A percentile compares a stretch with the other conserved stretches of the same genome.
Conservation (phyloP, 2,888 invertebrate genomes). For the Trachelus stipa region DNA sequence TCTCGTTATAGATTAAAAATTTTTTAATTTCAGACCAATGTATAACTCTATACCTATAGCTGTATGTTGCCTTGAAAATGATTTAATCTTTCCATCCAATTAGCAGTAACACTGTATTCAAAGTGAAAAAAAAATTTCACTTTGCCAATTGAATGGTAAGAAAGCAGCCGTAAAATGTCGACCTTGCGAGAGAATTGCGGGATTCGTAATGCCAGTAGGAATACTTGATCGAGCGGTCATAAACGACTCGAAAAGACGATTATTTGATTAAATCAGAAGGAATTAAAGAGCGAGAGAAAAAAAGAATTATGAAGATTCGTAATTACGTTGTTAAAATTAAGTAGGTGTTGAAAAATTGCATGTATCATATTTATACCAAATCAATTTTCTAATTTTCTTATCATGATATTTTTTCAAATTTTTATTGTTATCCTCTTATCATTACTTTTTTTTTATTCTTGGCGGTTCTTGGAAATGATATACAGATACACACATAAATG, state of each 20-base stretch:
- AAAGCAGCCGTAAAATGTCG: not conserved
- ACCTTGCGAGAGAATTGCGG: not conserved
- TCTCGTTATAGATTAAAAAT: no score
- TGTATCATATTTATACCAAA: not conserved
- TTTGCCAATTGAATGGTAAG: not conserved
- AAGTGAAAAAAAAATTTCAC: not conserved
- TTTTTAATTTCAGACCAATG: no score
- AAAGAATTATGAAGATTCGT: conserved; percentile 11
- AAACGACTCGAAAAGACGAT: not conserved
- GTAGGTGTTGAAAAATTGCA: not conserved
- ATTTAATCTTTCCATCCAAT: not conserved
- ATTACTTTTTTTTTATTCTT: no score
- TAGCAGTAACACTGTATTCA: not conserved
- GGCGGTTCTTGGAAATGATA: no score
- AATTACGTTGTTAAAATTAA: not conserved
- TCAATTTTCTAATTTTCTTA: no score
- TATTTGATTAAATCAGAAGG: not conserved
- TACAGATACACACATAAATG: no score
- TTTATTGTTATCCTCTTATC: no score
- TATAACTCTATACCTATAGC: not conserved
- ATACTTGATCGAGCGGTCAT: not conserved
- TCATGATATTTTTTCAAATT: no score
- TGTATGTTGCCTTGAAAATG: not conserved
- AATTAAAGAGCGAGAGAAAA: not conserved
- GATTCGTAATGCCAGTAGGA: not conserved